Percentiles rank a stretch among this genome's conserved stretches.
These are phyloP conservation scores for Psephotus haematonotus DNA, from an alignment of 2,113 vertebrate species.

Conservation along the genomic window DNA sequence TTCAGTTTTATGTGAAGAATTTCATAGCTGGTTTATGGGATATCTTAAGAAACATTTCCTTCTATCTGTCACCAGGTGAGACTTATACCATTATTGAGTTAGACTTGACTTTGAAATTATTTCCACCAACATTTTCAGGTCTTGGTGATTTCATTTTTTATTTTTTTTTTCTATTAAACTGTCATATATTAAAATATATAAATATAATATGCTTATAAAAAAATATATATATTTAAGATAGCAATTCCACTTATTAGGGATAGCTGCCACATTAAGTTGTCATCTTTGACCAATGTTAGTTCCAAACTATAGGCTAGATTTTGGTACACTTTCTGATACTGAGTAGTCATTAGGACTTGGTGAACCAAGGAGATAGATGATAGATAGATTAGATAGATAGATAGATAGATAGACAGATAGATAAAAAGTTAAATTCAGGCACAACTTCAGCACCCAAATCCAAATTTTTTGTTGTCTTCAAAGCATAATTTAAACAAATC, in stretches of 20 bases:
- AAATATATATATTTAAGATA: too few species aligned
- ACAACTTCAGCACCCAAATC: not conserved
- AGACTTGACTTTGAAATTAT: not conserved
- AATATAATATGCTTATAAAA: too few species aligned
- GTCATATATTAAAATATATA: too few species aligned
- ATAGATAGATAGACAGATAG: too few species aligned
- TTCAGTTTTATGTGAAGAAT: not conserved
- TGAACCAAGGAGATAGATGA: not conserved
- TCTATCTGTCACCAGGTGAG: not conserved
- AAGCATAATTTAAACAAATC: not conserved
- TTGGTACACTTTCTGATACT: not conserved
- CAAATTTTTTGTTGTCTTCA: not conserved
- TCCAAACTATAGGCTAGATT: not conserved
- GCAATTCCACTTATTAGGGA: not conserved
- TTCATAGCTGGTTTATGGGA: not conserved
- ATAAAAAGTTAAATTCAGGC: not conserved
- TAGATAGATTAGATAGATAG: too few species aligned
- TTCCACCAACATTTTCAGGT: not conserved
- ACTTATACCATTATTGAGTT: not conserved
- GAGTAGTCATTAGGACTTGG: not conserved
- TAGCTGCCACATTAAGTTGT: not conserved
- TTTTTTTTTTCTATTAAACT: not conserved
- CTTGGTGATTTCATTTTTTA: not conserved
- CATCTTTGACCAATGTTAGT: not conserved
- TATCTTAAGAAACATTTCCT: not conserved